Base-by-base conservation (phyloP, 2,113 vertebrate species). In the Perca flavescens region DNA sequence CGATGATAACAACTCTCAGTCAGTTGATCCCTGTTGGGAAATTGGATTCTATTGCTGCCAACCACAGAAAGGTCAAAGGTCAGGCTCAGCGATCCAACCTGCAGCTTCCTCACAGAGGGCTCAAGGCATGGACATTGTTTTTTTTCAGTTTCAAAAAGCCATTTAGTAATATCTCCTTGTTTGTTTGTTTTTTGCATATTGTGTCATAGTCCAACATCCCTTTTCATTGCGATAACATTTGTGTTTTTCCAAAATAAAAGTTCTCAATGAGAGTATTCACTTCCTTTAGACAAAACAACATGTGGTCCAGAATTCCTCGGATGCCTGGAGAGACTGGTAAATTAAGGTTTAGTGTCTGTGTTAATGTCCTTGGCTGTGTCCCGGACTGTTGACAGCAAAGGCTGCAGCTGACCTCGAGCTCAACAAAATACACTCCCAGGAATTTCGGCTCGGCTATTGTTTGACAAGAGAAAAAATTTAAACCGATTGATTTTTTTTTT, bases 231-330 rank as follows among this genome's bases (percentile, higher is more conserved):
- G 1, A 71, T 66, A 84, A 75, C 49, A 34, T 61, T 79, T 80
- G 49, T 72, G 71, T 68, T 87, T 74, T 43, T 46, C 64, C 57
- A 68, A 57, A 80, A 11, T 15, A 25, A 49, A 54, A 6, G 25
- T 61, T 64, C 63, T 84, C 65, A 87, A 16, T 71, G 50, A 74
- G 53, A 82, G 17, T 16, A 75, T 77, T 86, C 65, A 74, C 74
- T 84, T 84, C 72, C 52, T 73, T 70, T 34, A 93, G 88, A 88
- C 91, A 90, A 88, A 95, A 92, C 84, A 92, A 85, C 89, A 94
- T 85, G 87, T 82, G 89, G 65, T 56, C 60, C 79, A n/a, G 78
- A 73, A 93, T 93, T 92, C 89, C 84, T 70, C 0, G 16, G 28
- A 91, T 93, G 76, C 84, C 77, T 71, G 14, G 46, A 70, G 64